Percentiles rank a stretch among this genome's conserved stretches.
Conservation (phyloP, 2,113 vertebrate genomes). For the Speoplatyrhinus poulsoni region DNA sequence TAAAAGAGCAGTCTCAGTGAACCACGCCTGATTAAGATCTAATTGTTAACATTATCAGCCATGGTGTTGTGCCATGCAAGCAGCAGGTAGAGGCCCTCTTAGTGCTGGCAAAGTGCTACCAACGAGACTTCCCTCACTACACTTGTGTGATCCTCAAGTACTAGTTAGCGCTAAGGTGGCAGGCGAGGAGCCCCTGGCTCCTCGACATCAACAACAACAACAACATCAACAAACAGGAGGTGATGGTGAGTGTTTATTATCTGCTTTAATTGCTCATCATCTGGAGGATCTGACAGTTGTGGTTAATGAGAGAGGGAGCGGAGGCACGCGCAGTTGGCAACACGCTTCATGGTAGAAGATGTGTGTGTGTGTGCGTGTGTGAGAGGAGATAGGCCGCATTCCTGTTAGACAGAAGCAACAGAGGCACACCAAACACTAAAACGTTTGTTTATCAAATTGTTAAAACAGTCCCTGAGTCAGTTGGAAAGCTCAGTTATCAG, state of each 20-base stretch:
- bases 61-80: conserved; percentile 55
- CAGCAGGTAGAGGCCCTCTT: conserved; percentile 69
- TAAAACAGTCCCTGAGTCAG: conserved; percentile 39
- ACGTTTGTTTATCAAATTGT: conserved; percentile 45
- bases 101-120: conserved; percentile 52
- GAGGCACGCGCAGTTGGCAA: conserved; percentile 70
- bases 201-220: conserved; percentile 70
- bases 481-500: conserved; percentile 33
- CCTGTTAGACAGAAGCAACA: conserved; percentile 43
- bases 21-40: conserved; percentile 91
- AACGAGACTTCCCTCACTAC: conserved; percentile 66
- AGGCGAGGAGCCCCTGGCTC: conserved; percentile 73
- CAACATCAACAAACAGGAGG: conserved; percentile 81
- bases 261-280: conserved; percentile 85
- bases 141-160: conserved; percentile 73
- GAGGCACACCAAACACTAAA: conserved; percentile 38
- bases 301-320: conserved; percentile 83
- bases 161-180: conserved; percentile 80
- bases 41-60: conserved; percentile 84
- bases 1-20: conserved; percentile 86
- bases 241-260: conserved; percentile 84
- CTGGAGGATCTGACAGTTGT: conserved; percentile 84
- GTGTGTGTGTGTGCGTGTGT: conserved; percentile 26
- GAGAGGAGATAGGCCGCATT: conserved; percentile 50
- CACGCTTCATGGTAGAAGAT: conserved; percentile 62